Evolutionary conservation across 2,888 invertebrate genomes (phyloP).

Genomic region (Tipula helvola): DNA sequence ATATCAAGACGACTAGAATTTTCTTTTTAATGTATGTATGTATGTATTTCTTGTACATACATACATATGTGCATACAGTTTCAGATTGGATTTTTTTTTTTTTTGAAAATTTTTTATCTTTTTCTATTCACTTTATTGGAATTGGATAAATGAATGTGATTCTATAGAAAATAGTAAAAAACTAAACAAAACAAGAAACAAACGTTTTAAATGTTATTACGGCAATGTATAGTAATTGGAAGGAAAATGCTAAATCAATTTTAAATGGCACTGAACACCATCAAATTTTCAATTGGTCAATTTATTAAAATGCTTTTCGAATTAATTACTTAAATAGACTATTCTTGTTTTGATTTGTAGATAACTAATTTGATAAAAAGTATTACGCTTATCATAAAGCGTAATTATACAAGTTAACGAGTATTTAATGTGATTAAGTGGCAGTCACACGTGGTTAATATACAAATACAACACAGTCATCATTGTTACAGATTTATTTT

Average conservation of each 20-base stretch:
- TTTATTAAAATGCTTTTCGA: neutral
- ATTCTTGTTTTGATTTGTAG: too few species aligned
- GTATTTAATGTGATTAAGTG: neutral
- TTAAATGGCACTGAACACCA: neutral
- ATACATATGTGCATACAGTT: neutral
- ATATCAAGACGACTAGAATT: neutral
- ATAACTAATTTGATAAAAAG: neutral
- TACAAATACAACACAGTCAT: too few species aligned
- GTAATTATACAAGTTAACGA: neutral
- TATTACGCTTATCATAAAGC: neutral
- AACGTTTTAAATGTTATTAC: neutral
- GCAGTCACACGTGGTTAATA: neutral
- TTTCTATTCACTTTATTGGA: neutral
- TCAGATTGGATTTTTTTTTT: neutral
- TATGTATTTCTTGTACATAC: neutral
- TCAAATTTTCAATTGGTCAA: neutral
- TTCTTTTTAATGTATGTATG: neutral
- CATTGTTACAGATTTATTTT: too few species aligned
- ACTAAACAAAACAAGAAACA: neutral
- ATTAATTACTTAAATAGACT: neutral
- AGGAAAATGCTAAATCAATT: neutral
- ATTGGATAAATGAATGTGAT: neutral
- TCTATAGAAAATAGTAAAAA: neutral
- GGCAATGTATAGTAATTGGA: neutral
- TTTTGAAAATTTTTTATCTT: slow-evolving; percentile 7